A percentile compares a stretch with the other conserved stretches of the same genome.
Evolutionary conservation across 2,797 vertebrate genomes (phyloP).

Genomic region (Halcyon leucocephala): DNA sequence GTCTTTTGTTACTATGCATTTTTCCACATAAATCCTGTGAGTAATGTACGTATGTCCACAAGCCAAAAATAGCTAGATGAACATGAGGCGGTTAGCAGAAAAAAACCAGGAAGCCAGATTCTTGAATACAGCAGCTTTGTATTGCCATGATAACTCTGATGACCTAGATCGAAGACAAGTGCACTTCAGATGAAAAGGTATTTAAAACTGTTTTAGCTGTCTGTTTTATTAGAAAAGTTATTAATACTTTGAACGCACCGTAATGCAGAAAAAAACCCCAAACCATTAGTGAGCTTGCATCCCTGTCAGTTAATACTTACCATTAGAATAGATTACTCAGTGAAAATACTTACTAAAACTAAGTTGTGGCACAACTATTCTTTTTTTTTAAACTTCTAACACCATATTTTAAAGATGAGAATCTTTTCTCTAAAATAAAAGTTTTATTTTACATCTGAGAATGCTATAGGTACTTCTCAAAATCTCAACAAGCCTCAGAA

Average conservation of each 20-base stretch:
- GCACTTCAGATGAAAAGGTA: neutral
- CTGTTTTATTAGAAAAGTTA: neutral
- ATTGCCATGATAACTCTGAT: neutral
- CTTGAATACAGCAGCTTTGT: neutral
- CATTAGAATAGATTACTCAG: neutral
- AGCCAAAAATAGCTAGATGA: neutral
- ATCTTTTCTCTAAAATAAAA: neutral
- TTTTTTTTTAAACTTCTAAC: neutral
- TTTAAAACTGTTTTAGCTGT: neutral
- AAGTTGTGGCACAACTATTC: neutral
- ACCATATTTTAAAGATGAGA: neutral
- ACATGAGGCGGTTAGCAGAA: neutral
- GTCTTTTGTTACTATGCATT: neutral
- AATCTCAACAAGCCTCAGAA: neutral
- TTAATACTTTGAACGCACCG: neutral
- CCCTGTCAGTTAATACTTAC: neutral
- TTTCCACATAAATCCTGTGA: neutral
- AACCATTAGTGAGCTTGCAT: rapidly evolving
- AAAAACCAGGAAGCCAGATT: neutral
- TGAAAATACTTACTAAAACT: neutral
- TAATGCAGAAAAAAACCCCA: neutral
- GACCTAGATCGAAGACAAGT: neutral
- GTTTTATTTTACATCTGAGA: neutral
- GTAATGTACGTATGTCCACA: neutral
- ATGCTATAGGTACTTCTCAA: neutral